These are phyloP conservation scores for Porites evermanni DNA, from an alignment of 92 coral and sea anemone genomes.

Conservation along the genomic window DNA sequence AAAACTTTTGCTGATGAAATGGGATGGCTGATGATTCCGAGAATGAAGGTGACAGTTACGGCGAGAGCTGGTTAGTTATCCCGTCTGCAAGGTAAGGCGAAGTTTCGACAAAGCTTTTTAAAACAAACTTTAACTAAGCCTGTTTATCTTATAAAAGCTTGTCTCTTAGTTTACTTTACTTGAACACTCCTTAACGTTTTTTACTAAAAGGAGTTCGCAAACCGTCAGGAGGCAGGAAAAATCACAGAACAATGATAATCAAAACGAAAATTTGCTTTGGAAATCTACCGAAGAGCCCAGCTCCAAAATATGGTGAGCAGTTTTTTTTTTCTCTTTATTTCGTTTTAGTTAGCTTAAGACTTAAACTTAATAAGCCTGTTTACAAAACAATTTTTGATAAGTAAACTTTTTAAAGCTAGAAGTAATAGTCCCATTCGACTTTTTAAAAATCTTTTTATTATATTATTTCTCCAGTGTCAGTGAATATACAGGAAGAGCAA, in stretches of 20 bases:
- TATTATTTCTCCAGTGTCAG: slow-evolving; percentile 7
- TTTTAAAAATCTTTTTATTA: not conserved
- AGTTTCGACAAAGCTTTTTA: not conserved
- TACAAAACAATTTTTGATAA: not conserved
- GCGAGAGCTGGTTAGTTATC: slow-evolving; percentile 43
- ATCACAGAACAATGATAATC: not conserved
- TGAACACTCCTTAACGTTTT: not conserved
- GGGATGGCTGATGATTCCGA: slow-evolving; percentile 8
- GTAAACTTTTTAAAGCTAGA: no score
- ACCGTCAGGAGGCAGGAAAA: slow-evolving; percentile 64
- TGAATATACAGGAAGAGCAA: not conserved
- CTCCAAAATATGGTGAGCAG: not conserved
- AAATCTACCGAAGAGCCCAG: not conserved
- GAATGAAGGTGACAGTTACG: not conserved
- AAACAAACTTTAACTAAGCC: no score
- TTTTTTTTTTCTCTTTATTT: no score
- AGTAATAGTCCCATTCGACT: no score
- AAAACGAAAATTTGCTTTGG: slow-evolving; percentile 8
- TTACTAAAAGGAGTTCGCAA: slow-evolving; percentile 60
- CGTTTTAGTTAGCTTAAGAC: not conserved
- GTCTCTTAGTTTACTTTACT: no score
- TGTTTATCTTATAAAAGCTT: no score
- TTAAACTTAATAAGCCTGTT: not conserved
- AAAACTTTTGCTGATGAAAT: not conserved
- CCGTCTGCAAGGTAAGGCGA: slow-evolving; percentile 75